These are phyloP conservation scores for Iphiclides podalirius DNA, from an alignment of 2,888 invertebrate genomes.

Conservation along the genomic window DNA sequence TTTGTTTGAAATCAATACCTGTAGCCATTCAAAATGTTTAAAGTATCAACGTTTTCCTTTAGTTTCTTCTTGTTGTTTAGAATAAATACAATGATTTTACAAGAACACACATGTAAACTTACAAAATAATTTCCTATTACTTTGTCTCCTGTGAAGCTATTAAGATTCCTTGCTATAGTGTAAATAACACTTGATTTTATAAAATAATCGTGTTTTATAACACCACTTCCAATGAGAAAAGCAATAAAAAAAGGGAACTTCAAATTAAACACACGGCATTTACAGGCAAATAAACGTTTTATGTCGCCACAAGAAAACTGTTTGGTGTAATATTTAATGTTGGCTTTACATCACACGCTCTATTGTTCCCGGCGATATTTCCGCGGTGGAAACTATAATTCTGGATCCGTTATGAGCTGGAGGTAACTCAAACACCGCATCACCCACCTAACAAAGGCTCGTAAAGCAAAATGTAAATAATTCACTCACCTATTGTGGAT, in stretches of 20 bases:
- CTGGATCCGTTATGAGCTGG: slow-evolving; percentile 44
- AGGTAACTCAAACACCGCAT: slow-evolving; percentile 49
- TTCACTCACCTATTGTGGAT: slow-evolving; percentile 90
- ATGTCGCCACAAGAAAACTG: slow-evolving; percentile 17
- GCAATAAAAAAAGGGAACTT: too few species aligned
- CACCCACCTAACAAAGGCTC: slow-evolving; percentile 62
- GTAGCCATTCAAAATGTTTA: too few species aligned
- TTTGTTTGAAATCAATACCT: slow-evolving; percentile 95
- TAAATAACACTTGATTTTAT: too few species aligned
- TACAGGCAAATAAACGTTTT: slow-evolving; percentile 17
- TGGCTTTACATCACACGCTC: slow-evolving; percentile 29
- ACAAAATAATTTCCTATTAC: too few species aligned
- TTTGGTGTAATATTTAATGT: slow-evolving; percentile 22
- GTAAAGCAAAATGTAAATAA: slow-evolving; percentile 59
- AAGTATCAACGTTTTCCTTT: not conserved
- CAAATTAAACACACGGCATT: slow-evolving; percentile 6
- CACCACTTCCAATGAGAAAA: too few species aligned
- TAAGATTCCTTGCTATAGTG: too few species aligned
- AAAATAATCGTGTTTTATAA: too few species aligned
- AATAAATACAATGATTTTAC: too few species aligned
- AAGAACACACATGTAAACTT: too few species aligned
- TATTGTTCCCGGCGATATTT: slow-evolving; percentile 47
- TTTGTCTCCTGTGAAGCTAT: too few species aligned
- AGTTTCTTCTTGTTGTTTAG: too few species aligned
- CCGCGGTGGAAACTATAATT: slow-evolving; percentile 47